Conservation (phyloP, 1,140 invertebrate genomes). For the Drosophila murphyi region DNA sequence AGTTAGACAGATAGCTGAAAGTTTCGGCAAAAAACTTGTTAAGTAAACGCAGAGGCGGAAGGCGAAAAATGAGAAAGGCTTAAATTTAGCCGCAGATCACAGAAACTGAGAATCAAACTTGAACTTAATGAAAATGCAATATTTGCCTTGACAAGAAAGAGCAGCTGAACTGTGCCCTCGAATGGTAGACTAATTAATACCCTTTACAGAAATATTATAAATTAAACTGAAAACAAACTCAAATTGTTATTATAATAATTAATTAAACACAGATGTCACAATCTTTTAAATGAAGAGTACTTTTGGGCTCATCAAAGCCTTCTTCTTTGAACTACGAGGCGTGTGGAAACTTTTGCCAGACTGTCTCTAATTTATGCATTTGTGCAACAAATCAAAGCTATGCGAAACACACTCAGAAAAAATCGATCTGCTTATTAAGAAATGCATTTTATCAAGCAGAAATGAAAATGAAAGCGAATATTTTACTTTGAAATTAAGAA, state of each 20-base stretch:
- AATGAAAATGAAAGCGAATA: too few species aligned
- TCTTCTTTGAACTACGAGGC: neutral
- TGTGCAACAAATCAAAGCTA: constrained; percentile 19
- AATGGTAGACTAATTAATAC: neutral
- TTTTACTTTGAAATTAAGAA: too few species aligned
- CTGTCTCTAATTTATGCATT: constrained; percentile 68
- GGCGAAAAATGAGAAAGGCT: constrained; percentile 17
- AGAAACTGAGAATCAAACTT: constrained; percentile 75
- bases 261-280: neutral
- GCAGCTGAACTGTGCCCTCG: neutral
- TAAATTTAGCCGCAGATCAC: constrained; percentile 25
- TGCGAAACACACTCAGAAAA: neutral
- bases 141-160: constrained; percentile 50
- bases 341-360: constrained; percentile 49
- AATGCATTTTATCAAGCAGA: too few species aligned
- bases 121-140: constrained; percentile 80
- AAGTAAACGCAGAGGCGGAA: constrained; percentile 59
- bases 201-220: neutral
- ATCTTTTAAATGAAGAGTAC: neutral
- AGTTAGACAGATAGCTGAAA: constrained; percentile 52
- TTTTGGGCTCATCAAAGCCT: neutral
- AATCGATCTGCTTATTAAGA: too few species aligned
- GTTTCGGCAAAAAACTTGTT: constrained; percentile 68
- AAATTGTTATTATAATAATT: neutral
- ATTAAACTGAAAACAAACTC: neutral